phyloP scores from a whole-genome alignment of 1,140 invertebrate genomes.

The Dendrolimus kikuchii region DNA sequence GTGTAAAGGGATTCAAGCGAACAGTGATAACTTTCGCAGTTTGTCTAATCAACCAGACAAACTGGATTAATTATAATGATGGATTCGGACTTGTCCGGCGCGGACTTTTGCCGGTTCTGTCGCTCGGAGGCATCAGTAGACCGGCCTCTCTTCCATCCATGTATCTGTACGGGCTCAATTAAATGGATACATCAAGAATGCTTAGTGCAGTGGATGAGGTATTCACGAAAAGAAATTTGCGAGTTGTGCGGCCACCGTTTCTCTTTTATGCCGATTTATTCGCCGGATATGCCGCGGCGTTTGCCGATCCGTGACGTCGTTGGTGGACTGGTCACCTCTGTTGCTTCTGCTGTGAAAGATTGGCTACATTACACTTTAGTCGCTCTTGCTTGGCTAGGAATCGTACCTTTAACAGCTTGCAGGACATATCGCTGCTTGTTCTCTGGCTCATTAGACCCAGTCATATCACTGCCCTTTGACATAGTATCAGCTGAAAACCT shows the following conservation, averaged over 20 bases:
- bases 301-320: conserved; percentile 93
- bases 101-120: conserved; percentile 98
- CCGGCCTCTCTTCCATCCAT: conserved; percentile 96
- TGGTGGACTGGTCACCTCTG: conserved; percentile 89
- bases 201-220: conserved; percentile 92
- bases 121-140: conserved; percentile 88
- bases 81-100: conserved; percentile 63
- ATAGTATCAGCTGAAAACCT: conserved; percentile 95
- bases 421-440: conserved; percentile 95
- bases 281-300: conserved; percentile 97
- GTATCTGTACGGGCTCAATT: conserved; percentile 98
- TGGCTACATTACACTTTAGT: conserved; percentile 98
- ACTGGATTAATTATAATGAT: conserved; percentile 61
- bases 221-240: conserved; percentile 98
- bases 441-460: conserved; percentile 88
- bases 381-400: conserved; percentile 95
- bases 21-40: conserved; percentile 30
- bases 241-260: conserved; percentile 98
- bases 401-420: conserved; percentile 97
- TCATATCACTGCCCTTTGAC: conserved; percentile 91
- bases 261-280: conserved; percentile 99
- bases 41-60: conserved; percentile 41
- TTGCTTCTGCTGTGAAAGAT: conserved; percentile 93
- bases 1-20: no score
- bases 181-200: conserved; percentile 99